Evolutionary conservation across 2,888 invertebrate species (phyloP), one percentile per base, ranked within the genome.

Genomic region (Catonia carolina): DNA sequence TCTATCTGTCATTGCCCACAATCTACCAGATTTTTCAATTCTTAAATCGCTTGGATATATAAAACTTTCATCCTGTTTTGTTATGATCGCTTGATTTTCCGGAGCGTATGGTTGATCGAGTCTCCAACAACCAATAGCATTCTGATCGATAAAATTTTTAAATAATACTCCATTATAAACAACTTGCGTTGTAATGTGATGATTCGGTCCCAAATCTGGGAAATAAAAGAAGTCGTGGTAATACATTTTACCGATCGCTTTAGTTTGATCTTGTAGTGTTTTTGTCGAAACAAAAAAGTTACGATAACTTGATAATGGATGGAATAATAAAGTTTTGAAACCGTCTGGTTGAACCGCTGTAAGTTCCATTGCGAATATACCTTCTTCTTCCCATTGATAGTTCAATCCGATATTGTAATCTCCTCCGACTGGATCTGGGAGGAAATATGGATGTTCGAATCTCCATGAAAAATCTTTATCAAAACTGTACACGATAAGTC

Each of bases 351-450:
- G 79, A 4, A 78, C 69, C 0, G 88, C 83, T 0, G 87, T 83
- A 1, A 89, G 70, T 0, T 85, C 79, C 71, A 89, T 82, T 1
- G 89, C 89, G 64, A 89, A 89, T 60, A 89, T 84, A 12, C 87
- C 88, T 72, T 89, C 90, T 63, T 83, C 82, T 20, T 81, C 82
- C 90, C 90, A 91, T 70, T 89, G 89, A 78, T 89, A 89, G 70
- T 89, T 89, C 10, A 89, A 72, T 0, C 89, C 67, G 7, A 67
- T 59, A 51, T 62, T 63, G 61, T 64, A 68, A 36, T 65, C 64
- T 22, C 66, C 65, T 17, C 60, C 59, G 12, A 89, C 72, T 0
- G 90, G 90, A 70, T 90, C 89, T 0, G 89, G 89, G 75, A 84
- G 79, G 74, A 90, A 89, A 70, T 77, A 90, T 62, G 85, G 83